Evolutionary conservation across 2,888 invertebrate genomes (phyloP).

Genomic region (Plemyria rubiginata): DNA sequence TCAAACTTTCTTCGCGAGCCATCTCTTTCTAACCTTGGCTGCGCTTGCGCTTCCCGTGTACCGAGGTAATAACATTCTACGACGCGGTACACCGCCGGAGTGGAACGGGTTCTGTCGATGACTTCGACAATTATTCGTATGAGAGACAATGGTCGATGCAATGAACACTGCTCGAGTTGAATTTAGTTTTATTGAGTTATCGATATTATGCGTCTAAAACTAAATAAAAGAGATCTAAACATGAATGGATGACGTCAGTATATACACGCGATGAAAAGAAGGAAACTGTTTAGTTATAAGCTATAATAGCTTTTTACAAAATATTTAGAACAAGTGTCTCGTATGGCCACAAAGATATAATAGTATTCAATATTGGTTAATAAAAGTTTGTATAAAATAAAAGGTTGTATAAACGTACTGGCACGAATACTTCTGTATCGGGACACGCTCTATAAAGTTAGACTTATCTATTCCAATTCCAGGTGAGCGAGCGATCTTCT

Average conservation of each 20-base stretch:
- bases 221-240: slow-evolving; percentile 24
- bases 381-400: slow-evolving; percentile 21
- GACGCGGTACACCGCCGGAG: slow-evolving; percentile 79
- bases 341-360: slow-evolving; percentile 6
- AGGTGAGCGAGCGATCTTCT: slow-evolving; percentile 68
- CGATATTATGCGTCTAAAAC: slow-evolving; percentile 31
- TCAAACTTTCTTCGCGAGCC: slow-evolving; percentile 62
- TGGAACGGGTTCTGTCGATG: slow-evolving; percentile 84
- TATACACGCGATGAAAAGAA: background rate
- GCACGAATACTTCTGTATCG: slow-evolving; percentile 63
- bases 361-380: slow-evolving; percentile 14
- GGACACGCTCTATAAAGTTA: slow-evolving; percentile 67
- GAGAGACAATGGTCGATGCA: slow-evolving; percentile 75
- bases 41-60: slow-evolving; percentile 80
- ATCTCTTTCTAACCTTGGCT: slow-evolving; percentile 67
- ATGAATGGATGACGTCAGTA: background rate
- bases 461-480: slow-evolving; percentile 71
- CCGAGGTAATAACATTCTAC: slow-evolving; percentile 82
- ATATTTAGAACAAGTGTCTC: too few relatives aligned
- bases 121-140: slow-evolving; percentile 78
- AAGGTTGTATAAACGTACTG: slow-evolving; percentile 41
- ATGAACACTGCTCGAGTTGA: slow-evolving; percentile 54
- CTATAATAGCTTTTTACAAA: too few relatives aligned
- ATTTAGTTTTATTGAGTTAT: slow-evolving; percentile 41
- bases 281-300: background rate